Evolutionary conservation across 2,888 invertebrate species (phyloP).

Genomic region (Erebia ligea): DNA sequence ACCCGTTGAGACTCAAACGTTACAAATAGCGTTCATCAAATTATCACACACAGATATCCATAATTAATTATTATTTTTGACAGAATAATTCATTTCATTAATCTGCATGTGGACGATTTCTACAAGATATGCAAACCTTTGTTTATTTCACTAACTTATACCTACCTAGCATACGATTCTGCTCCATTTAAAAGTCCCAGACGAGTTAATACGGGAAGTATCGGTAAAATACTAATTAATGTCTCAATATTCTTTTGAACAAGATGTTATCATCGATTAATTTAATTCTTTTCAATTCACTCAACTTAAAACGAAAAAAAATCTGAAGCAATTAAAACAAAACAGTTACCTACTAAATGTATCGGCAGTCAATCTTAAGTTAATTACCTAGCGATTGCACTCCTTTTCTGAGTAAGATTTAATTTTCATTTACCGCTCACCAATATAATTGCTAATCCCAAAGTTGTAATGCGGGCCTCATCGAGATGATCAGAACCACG

Average conservation of each 20-base stretch:
- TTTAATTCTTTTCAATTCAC: neutral
- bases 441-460: slow-evolving; percentile 38
- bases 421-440: slow-evolving; percentile 38
- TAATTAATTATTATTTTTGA: neutral
- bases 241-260: neutral
- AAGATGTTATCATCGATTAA: neutral
- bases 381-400: slow-evolving; percentile 35
- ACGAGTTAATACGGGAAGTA: neutral
- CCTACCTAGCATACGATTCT: neutral
- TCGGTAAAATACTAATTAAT: neutral
- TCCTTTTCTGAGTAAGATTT: slow-evolving; percentile 37
- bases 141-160: too few species aligned
- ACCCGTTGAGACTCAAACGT: neutral
- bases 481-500: slow-evolving; percentile 62
- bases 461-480: slow-evolving; percentile 35
- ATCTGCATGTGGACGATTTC: neutral
- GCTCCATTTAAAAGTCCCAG: neutral
- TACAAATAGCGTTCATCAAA: neutral
- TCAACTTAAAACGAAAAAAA: slow-evolving; percentile 6
- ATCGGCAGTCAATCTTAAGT: slow-evolving; percentile 35
- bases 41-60: neutral
- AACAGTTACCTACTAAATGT: slow-evolving; percentile 26
- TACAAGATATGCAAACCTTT: neutral
- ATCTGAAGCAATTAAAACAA: slow-evolving; percentile 24
- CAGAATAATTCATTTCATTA: neutral